Evolutionary conservation across 2,888 invertebrate species (phyloP), one percentile per base, ranked within the genome.

Genomic region (Tinea pellionella): DNA sequence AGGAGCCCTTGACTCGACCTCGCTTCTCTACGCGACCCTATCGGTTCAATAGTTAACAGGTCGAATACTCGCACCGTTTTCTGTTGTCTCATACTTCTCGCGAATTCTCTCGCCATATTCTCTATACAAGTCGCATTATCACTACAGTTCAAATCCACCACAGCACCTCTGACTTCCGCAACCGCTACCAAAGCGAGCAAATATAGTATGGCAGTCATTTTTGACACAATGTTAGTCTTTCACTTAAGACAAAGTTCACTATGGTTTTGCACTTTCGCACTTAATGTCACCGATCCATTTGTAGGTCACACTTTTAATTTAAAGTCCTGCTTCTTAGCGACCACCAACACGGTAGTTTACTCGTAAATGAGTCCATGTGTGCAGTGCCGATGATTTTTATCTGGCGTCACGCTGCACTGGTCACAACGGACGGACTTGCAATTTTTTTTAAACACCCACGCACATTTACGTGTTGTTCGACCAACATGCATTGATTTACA

Each of bases 101-200:
- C 71, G 59, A 90, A 78, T 64, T 89, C 83, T 62, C 73, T 82
- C 16, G 89, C 81, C 68, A 90, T 72, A 37, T 77, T 67, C 61
- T 89, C 84, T 41, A 91, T 80, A 66, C 91, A 91, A 63, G 89
- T 90, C 32, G 90, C 89, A 74, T 91, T 90, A 68, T 90, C 90
- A 72, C 88, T 88, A 76, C 91, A 91, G 66, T 74, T 79, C 29
- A 88, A 66, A 66, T 87, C 81, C 24, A 63, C 61, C 62, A 84
- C 75, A 58, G 78, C 65, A 16, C 63, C 73, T 60, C 68, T 67
- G 63, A 73, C 77, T 61, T 75, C 74, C 59, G 78, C 77, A 64
- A 80, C 68, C 63, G 80, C 65, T 67, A 78, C 66, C 61, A 80
- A 72, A 66, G 78, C 77, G 63, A 85, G 65, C 62, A 87, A 66